Percentiles rank a stretch among this genome's conserved stretches.
phyloP scores from a whole-genome alignment of 2,888 invertebrate species.

The Portevinia maculata region DNA sequence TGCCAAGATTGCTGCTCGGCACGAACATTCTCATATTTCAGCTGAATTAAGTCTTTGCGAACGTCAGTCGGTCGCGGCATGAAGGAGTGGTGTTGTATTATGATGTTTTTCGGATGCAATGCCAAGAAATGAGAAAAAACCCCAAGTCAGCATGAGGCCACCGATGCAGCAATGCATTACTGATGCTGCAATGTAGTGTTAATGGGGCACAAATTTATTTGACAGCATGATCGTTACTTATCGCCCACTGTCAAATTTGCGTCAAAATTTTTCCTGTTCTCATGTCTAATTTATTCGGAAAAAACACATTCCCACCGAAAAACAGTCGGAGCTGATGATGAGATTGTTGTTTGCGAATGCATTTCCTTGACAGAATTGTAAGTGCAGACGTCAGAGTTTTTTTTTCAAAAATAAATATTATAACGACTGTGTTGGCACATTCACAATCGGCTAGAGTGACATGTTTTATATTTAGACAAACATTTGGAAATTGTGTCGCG shows the following conservation, averaged over 20 bases:
- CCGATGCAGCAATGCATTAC: constrained; percentile 55
- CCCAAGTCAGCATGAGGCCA: constrained; percentile 41
- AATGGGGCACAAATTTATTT: constrained; percentile 74
- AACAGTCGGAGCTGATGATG: constrained; percentile 29
- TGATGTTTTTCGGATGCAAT: constrained; percentile 32
- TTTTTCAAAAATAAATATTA: constrained; percentile 58
- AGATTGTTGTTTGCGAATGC: constrained; percentile 69
- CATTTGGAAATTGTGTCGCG: constrained; percentile 62
- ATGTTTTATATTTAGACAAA: constrained; percentile 60
- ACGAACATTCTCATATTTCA: constrained; percentile 39
- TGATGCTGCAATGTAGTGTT: constrained; percentile 60
- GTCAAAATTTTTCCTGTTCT: constrained; percentile 67
- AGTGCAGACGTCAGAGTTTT: constrained; percentile 64
- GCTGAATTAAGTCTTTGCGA: constrained; percentile 60
- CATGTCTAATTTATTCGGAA: constrained; percentile 55
- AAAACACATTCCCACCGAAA: constrained; percentile 23
- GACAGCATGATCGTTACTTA: constrained; percentile 73
- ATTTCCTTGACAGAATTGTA: constrained; percentile 73
- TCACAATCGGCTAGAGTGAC: constrained; percentile 67
- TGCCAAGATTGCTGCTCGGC: background rate
- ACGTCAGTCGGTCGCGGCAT: constrained; percentile 11
- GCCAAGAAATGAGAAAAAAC: constrained; percentile 10
- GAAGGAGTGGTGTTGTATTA: constrained; percentile 10
- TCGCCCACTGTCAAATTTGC: constrained; percentile 74
- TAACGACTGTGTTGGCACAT: constrained; percentile 72